Evolutionary conservation across 2,797 vertebrate species (phyloP).

Genomic region (Heliangelus exortis): DNA sequence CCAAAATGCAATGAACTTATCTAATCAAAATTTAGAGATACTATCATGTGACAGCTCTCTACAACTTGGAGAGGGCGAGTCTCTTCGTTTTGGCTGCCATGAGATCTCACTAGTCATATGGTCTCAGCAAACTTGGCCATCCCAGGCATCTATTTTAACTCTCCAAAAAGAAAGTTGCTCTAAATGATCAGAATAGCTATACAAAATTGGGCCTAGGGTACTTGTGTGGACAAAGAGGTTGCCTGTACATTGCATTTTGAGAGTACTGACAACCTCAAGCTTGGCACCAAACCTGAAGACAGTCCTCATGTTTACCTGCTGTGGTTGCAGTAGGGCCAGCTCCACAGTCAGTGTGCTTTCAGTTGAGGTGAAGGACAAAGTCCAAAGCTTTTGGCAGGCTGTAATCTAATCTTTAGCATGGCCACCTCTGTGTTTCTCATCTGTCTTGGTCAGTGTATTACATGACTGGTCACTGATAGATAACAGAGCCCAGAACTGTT

Average conservation of each 20-base stretch:
- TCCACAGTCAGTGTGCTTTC: not conserved
- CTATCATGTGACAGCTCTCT: conserved; percentile 19
- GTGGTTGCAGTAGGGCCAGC: not conserved
- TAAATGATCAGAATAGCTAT: not conserved
- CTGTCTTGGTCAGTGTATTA: not conserved
- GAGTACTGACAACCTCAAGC: not conserved
- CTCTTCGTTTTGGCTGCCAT: not conserved
- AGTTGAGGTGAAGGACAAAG: not conserved
- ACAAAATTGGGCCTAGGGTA: fast-evolving
- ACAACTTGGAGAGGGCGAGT: not conserved
- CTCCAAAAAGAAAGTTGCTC: not conserved
- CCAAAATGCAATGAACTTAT: conserved; percentile 7
- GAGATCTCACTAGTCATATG: conserved; percentile 6
- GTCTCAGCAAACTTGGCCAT: not conserved
- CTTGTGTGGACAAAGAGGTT: not conserved
- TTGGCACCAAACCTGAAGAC: not conserved
- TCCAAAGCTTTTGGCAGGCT: not conserved
- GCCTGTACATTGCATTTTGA: not conserved
- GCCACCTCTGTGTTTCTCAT: not conserved
- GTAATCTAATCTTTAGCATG: not conserved
- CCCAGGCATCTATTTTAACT: not conserved
- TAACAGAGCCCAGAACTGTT: not conserved
- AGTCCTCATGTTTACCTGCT: not conserved
- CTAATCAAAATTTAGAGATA: conserved; percentile 34
- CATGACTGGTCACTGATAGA: not conserved